Conservation (phyloP, 2,797 vertebrate species). For the Ptychadena robeensis region DNA sequence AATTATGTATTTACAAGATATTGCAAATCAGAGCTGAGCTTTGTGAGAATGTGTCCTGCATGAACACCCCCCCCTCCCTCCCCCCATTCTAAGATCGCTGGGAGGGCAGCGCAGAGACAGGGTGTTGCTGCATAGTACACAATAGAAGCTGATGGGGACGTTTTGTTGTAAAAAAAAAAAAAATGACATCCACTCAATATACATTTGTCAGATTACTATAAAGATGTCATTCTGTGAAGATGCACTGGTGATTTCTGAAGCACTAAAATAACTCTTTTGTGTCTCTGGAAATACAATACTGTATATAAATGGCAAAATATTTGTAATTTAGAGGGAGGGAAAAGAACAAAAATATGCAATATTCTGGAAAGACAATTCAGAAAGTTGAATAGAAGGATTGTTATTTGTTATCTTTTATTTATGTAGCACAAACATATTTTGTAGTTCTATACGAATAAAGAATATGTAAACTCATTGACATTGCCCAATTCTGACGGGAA, state of each 20-base stretch:
- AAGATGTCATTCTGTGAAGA: conserved; percentile 16
- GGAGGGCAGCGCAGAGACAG: neutral
- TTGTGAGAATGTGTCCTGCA: conserved; percentile 5
- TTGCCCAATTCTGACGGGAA: neutral
- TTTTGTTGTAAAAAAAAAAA: conserved; percentile 2
- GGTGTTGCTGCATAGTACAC: neutral
- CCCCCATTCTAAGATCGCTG: neutral
- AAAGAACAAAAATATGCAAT: neutral
- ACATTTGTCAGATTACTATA: neutral
- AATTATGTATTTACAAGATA: conserved; percentile 29
- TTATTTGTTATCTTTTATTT: neutral
- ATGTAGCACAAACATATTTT: neutral
- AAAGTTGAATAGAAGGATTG: neutral
- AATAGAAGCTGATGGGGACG: conserved; percentile 27
- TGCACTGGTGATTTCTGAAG: neutral
- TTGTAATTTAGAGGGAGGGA: neutral
- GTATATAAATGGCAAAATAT: neutral
- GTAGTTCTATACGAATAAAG: neutral
- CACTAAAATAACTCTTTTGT: conserved; percentile 2
- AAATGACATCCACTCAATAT: conserved; percentile 5
- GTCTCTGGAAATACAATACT: neutral
- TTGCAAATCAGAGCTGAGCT: neutral
- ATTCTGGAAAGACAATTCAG: neutral
- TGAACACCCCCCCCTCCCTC: too few relatives aligned
- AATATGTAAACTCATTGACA: neutral